These are phyloP conservation scores for Parauchenoglanis punctatus DNA, from an alignment of 2,797 vertebrate genomes.

Conservation along the genomic window DNA sequence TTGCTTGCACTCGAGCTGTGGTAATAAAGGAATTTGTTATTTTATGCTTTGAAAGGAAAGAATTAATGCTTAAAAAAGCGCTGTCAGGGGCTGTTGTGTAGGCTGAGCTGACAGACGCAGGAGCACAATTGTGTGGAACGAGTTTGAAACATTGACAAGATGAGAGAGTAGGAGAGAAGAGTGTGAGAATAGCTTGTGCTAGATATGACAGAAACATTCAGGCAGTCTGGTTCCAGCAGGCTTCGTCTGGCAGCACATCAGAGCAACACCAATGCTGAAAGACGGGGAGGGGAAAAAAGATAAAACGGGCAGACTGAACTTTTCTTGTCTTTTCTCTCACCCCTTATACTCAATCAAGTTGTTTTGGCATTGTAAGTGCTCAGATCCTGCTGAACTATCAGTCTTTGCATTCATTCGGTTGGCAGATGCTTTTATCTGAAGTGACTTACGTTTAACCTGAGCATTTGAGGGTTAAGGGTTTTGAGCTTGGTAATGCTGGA, in stretches of 20 bases:
- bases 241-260: constrained; percentile 44
- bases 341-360: neutral
- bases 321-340: constrained; percentile 11
- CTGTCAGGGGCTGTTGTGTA: constrained; percentile 9
- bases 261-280: constrained; percentile 47
- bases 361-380: neutral
- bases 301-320: neutral
- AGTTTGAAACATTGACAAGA: constrained; percentile 43
- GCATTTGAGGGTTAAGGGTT: neutral
- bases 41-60: constrained; percentile 23
- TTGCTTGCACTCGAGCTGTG: neutral
- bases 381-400: neutral
- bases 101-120: constrained; percentile 44
- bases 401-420: neutral
- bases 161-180: neutral
- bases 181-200: constrained; percentile 25
- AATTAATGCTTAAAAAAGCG: constrained; percentile 18
- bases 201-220: constrained; percentile 39
- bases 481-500: neutral
- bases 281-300: constrained; percentile 3
- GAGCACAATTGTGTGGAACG: constrained; percentile 34
- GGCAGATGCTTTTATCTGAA: neutral
- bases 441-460: neutral
- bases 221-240: constrained; percentile 52
- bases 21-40: constrained; percentile 18